A percentile compares a stretch with the other conserved stretches of the same genome.
These are phyloP conservation scores for Lasiurus borealis DNA, from an alignment of 2,113 vertebrate genomes.

Conservation along the genomic window DNA sequence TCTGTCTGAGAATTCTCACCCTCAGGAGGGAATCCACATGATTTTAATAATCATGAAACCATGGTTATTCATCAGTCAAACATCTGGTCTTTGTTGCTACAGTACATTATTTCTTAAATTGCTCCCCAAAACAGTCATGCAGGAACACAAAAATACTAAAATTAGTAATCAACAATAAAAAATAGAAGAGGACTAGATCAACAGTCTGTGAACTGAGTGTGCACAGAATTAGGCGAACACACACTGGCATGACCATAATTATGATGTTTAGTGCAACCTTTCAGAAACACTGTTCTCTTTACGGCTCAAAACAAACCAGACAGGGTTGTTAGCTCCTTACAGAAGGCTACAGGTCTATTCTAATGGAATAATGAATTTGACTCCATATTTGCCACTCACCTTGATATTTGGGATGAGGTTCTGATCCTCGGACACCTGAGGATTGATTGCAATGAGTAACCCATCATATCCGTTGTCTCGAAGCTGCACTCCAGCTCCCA, in stretches of 20 bases:
- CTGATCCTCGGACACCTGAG: slow-evolving; percentile 75
- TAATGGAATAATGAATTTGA: background rate
- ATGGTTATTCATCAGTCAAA: background rate
- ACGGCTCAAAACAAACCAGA: background rate
- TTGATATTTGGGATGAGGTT: slow-evolving; percentile 80
- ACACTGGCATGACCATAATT: background rate
- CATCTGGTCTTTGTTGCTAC: background rate
- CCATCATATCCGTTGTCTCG: slow-evolving; percentile 82
- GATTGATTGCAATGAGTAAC: slow-evolving; percentile 81
- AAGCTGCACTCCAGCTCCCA: slow-evolving; percentile 64
- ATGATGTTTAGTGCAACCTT: background rate
- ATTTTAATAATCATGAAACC: background rate
- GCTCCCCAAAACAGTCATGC: background rate
- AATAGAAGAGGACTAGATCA: background rate
- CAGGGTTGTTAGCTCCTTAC: background rate
- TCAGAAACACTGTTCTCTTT: slow-evolving; percentile 4
- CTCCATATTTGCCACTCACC: slow-evolving; percentile 74
- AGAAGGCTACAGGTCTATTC: background rate
- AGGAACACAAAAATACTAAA: background rate
- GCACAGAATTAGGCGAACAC: background rate
- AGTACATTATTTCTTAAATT: background rate
- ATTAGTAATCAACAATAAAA: background rate
- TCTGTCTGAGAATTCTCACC: slow-evolving; percentile 6
- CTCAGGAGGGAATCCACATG: background rate
- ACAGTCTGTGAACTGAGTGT: background rate